These are phyloP conservation scores for Lamprologus sp. DNA, from an alignment of 2,113 vertebrate genomes.

Conservation along the genomic window DNA sequence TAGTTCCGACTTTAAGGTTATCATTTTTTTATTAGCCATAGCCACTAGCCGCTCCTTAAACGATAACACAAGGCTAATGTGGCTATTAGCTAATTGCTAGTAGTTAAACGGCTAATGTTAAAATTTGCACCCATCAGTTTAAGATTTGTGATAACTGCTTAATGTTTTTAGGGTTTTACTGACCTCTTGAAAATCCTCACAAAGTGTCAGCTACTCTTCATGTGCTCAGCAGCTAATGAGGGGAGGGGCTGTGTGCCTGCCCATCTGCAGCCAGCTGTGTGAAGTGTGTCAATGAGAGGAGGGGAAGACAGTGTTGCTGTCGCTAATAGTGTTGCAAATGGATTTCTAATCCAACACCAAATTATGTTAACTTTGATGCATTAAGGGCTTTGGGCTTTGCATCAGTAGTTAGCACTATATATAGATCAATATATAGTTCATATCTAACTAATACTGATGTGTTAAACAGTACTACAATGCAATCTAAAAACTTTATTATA, in stretches of 20 bases:
- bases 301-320: not conserved
- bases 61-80: not conserved
- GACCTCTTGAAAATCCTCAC: not conserved
- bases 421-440: not conserved
- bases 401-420: not conserved
- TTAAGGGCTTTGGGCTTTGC: not conserved
- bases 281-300: not conserved
- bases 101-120: not conserved
- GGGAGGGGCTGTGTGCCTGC: not conserved
- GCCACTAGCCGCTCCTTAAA: not conserved
- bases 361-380: not conserved
- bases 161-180: not conserved
- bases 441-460: not conserved
- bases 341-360: not conserved
- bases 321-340: not conserved
- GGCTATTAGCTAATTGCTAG: not conserved
- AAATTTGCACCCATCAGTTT: not conserved
- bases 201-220: not conserved
- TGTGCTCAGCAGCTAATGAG: not conserved
- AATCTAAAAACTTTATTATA: not conserved
- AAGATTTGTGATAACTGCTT: not conserved
- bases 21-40: not conserved
- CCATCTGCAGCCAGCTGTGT: not conserved
- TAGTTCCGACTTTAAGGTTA: not conserved
- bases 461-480: not conserved